These are phyloP conservation scores for Trichonephila clavata DNA, from an alignment of 1,140 invertebrate species.

Conservation along the genomic window DNA sequence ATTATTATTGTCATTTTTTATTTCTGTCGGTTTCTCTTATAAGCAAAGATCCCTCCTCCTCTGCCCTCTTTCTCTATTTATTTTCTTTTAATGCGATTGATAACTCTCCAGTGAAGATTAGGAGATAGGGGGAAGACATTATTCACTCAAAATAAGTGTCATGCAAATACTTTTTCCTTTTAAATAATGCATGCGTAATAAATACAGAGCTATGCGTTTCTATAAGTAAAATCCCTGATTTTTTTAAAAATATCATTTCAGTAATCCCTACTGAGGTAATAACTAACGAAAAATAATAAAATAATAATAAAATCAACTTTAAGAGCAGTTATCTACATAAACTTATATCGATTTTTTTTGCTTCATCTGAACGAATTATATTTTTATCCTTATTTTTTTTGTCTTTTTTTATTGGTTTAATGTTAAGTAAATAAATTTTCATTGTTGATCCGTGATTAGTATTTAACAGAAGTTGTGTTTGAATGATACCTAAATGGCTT, in stretches of 20 bases:
- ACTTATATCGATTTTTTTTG: not conserved
- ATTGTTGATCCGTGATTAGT: too few species aligned
- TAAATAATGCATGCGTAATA: conserved; percentile 67
- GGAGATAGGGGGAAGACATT: conserved; percentile 54
- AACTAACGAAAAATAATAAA: conserved; percentile 32
- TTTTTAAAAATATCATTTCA: not conserved
- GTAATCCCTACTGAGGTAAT: conserved; percentile 10
- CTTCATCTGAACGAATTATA: not conserved
- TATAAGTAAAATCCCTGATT: too few species aligned
- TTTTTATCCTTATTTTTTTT: not conserved
- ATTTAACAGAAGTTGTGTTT: too few species aligned
- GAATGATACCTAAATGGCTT: too few species aligned
- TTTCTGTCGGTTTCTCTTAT: not conserved
- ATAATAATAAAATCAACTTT: not conserved
- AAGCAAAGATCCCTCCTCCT: not conserved
- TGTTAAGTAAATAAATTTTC: not conserved
- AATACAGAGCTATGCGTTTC: not conserved
- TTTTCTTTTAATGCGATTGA: conserved; percentile 62
- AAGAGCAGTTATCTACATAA: not conserved
- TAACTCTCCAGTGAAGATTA: conserved; percentile 59
- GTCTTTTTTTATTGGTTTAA: not conserved
- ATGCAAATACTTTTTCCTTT: conserved; percentile 29
- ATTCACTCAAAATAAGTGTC: conserved; percentile 37
- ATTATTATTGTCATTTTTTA: not conserved
- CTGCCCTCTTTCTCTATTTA: conserved; percentile 3